Conservation (phyloP, 1,140 invertebrate genomes). For the Drosophila leontia region DNA sequence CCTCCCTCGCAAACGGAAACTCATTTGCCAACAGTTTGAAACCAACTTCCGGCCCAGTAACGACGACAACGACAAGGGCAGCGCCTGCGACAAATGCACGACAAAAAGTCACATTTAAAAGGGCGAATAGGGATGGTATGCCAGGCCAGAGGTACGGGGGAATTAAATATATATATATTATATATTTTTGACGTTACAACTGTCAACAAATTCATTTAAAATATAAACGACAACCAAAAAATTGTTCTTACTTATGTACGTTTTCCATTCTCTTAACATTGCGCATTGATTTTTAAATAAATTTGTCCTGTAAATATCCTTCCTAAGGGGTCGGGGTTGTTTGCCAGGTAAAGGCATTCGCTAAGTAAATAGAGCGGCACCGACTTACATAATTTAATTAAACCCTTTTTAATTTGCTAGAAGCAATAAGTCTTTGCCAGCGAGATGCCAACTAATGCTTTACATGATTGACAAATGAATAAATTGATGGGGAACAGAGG, state of each 20-base stretch:
- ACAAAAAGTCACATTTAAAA: constrained; percentile 58
- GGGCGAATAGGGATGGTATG: neutral
- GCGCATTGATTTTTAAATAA: constrained; percentile 8
- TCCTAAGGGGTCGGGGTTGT: neutral
- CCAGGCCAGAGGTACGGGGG: too few relatives aligned
- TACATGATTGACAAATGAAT: constrained; percentile 27
- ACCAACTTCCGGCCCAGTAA: constrained; percentile 61
- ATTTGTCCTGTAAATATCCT: neutral
- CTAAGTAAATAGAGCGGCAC: neutral
- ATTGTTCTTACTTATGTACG: neutral
- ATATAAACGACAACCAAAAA: constrained; percentile 4
- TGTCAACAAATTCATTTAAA: constrained; percentile 26
- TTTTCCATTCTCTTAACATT: neutral
- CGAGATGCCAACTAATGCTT: constrained; percentile 8
- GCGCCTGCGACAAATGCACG: constrained; percentile 47
- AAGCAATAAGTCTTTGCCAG: neutral
- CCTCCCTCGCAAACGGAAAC: constrained; percentile 65
- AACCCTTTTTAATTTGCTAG: constrained; percentile 32
- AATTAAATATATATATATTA: neutral
- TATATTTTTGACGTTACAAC: too few relatives aligned
- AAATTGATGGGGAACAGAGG: constrained; percentile 9
- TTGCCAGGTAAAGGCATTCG: neutral
- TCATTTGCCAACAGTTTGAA: constrained; percentile 74
- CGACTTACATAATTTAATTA: constrained; percentile 32
- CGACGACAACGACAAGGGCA: constrained; percentile 51